Evolutionary conservation across 2,113 vertebrate species (phyloP), one percentile per base, ranked within the genome.

Genomic region (Noctilio leporinus): DNA sequence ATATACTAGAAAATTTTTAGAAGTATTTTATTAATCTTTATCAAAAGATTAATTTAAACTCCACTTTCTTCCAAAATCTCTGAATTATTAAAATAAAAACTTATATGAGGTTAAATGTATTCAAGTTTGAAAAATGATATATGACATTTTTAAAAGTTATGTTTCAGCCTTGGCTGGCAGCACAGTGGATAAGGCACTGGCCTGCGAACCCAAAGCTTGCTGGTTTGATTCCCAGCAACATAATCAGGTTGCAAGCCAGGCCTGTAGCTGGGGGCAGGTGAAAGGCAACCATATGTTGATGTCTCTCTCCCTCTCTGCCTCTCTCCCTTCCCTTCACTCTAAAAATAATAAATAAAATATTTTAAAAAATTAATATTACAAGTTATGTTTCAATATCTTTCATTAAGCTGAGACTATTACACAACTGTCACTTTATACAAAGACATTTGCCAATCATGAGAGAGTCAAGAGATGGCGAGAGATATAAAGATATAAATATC

Each of bases 31-130:
- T 51, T 38, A 94, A 59, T 95, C 4, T 82, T 86, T 72, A 89
- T 89, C 51, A 93, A 80, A 93, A 78, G 12, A 75, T 83, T 67
- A 88, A 47, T 70, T 91, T 78, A 69, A 88, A 89, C 33, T 93
- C 70, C 0, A 67, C 92, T 80, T 84, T 40, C 20, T 86, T 83
- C 51, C 14, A 19, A 96, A 67, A 38, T n/a, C 9, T 69, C 30
- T 94, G 11, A 70, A 73, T 77, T 86, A 53, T 75, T 91, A 93
- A 33, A 91, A 57, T 93, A 67, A 89, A 65, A 77, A 57, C 40
- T 43, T 84, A 11, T 16, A 80, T 10, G 22, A 72, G 15, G 43
- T 84, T 45, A 57, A 24, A 81, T 81, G 22, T 35, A 40, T 88
- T 28, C 24, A 22, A 51, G 14, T 62, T 96, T 73, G 33, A 22